A percentile compares a stretch with the other conserved stretches of the same genome.
These are phyloP conservation scores for Patagioenas fasciata DNA, from an alignment of 2,113 vertebrate genomes.

Conservation along the genomic window DNA sequence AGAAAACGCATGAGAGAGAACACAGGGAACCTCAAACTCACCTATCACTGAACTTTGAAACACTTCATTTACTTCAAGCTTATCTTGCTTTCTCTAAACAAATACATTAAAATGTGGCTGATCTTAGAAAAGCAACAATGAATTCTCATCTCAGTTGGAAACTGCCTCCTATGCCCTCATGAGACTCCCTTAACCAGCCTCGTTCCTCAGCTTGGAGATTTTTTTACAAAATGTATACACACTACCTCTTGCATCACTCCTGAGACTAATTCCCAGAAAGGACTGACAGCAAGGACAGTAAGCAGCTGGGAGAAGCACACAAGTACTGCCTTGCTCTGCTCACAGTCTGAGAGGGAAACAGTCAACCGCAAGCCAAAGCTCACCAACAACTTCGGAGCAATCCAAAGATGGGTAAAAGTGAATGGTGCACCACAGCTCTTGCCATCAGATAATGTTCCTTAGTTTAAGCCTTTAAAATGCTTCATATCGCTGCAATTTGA, in stretches of 20 bases:
- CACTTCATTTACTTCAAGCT: neutral
- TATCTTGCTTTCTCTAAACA: neutral
- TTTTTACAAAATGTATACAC: neutral
- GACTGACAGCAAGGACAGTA: neutral
- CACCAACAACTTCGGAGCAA: neutral
- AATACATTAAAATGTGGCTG: neutral
- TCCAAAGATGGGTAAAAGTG: rapidly evolving
- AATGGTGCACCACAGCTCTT: neutral
- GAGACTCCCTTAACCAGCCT: neutral
- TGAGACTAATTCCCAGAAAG: neutral
- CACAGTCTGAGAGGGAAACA: neutral
- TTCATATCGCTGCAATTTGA: neutral
- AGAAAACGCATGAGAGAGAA: neutral
- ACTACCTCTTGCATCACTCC: neutral
- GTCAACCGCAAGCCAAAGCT: neutral
- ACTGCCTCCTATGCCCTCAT: neutral
- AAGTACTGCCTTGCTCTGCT: neutral
- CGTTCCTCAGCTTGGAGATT: neutral
- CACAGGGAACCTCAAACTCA: neutral
- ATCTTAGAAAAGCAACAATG: neutral
- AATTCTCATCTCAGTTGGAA: neutral
- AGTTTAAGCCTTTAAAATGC: neutral
- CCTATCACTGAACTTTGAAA: neutral
- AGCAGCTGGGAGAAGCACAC: neutral
- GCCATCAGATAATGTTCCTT: neutral